Conservation (phyloP, 2,888 invertebrate genomes). For the Patella depressa region DNA sequence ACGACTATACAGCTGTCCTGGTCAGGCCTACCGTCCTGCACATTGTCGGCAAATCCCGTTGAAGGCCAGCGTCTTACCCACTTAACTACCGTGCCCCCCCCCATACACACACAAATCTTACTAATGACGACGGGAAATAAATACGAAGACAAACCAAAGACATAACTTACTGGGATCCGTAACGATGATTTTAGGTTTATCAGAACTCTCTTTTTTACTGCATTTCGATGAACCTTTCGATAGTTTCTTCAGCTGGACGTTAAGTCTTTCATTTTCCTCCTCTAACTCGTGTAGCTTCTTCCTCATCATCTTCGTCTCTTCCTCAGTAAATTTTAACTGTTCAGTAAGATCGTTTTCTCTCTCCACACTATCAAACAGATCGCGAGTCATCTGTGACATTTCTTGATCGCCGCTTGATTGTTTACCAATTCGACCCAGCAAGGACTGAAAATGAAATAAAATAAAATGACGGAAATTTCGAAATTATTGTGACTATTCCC, state of each 20-base stretch:
- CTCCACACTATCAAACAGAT: conserved; percentile 92
- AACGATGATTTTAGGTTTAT: background rate
- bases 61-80: too few species aligned
- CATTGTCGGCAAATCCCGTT: too few species aligned
- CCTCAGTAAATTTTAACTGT: conserved; percentile 92
- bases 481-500: too few species aligned
- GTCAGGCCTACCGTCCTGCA: too few species aligned
- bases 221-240: conserved; percentile 72
- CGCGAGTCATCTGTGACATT: conserved; percentile 81
- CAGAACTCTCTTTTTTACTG: conserved; percentile 11
- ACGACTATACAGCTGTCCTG: too few species aligned
- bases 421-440: conserved; percentile 39
- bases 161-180: conserved; percentile 14
- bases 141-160: conserved; percentile 9
- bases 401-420: conserved; percentile 63
- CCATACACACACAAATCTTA: background rate
- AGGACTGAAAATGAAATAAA: conserved; percentile 34
- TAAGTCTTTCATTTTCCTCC: conserved; percentile 96
- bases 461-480: too few species aligned
- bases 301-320: conserved; percentile 85
- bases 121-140: background rate
- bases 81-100: too few species aligned
- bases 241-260: conserved; percentile 96
- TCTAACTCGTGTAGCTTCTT: conserved; percentile 93
- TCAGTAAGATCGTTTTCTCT: conserved; percentile 93